These are phyloP conservation scores for Philereme transversata DNA, from an alignment of 2,888 invertebrate species.

Conservation along the genomic window DNA sequence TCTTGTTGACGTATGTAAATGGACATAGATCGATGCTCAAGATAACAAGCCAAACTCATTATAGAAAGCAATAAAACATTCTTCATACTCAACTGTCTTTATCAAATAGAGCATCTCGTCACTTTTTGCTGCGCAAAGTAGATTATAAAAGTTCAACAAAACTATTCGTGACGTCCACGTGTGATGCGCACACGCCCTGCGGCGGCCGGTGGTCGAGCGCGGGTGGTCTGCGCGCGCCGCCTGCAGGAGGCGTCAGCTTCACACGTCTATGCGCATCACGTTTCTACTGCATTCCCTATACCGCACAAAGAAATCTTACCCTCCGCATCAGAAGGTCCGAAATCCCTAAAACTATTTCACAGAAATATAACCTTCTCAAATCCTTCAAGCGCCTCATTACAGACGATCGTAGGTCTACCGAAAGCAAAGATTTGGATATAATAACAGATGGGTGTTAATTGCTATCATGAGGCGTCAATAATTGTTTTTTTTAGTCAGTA, in stretches of 20 bases:
- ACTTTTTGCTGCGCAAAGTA: constrained; percentile 43
- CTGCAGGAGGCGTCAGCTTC: constrained; percentile 72
- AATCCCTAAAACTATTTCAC: constrained; percentile 39
- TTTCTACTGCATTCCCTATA: constrained; percentile 45
- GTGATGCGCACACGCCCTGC: constrained; percentile 61
- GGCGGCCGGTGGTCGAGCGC: constrained; percentile 67
- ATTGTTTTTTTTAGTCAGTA: constrained; percentile 77
- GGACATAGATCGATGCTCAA: constrained; percentile 61
- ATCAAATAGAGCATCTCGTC: constrained; percentile 30
- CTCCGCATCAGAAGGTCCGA: constrained; percentile 47
- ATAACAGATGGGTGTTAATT: constrained; percentile 82
- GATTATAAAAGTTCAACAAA: constrained; percentile 36
- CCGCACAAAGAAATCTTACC: constrained; percentile 50
- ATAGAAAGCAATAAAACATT: constrained; percentile 21
- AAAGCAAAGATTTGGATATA: constrained; percentile 75
- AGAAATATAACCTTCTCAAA: constrained; percentile 50
- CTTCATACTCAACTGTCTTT: constrained; percentile 22
- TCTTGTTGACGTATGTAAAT: constrained; percentile 75
- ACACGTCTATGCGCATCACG: constrained; percentile 66
- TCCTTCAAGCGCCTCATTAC: constrained; percentile 60
- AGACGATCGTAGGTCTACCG: constrained; percentile 66
- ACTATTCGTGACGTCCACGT: constrained; percentile 54
- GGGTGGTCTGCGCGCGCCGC: constrained; percentile 74
- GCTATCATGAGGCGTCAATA: constrained; percentile 80
- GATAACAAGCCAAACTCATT: constrained; percentile 33